These are phyloP conservation scores for Apogon hyalosoma DNA, from an alignment of 2,797 vertebrate species.

Conservation along the genomic window DNA sequence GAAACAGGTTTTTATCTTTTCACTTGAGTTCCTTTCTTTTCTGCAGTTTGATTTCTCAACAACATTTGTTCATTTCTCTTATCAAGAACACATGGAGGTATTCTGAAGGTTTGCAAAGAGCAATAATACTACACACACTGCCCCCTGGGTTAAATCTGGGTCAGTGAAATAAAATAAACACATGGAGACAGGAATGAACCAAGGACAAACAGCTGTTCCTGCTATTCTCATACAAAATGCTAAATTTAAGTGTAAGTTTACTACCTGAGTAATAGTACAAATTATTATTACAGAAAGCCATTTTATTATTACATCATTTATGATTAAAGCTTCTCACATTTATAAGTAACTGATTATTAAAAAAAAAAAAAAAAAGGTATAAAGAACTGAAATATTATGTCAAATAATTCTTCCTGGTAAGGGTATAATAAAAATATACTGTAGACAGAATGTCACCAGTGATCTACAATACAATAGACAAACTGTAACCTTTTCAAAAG, in stretches of 20 bases:
- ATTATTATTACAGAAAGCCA: no score
- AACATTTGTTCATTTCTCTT: slow-evolving; percentile 6
- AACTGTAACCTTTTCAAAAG: background rate
- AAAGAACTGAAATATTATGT: no score
- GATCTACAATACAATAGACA: background rate
- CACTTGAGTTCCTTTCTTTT: background rate
- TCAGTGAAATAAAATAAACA: slow-evolving; percentile 57
- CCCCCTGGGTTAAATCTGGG: slow-evolving; percentile 48
- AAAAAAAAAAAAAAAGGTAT: no score
- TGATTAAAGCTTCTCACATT: no score
- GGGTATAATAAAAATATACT: no score
- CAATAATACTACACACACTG: background rate
- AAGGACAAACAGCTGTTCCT: slow-evolving; percentile 24
- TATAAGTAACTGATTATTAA: no score
- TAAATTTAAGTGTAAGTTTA: no score
- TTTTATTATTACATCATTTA: no score
- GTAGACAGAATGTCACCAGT: background rate
- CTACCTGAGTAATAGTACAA: no score
- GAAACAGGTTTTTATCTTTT: background rate
- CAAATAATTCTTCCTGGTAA: no score
- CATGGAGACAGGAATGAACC: slow-evolving; percentile 13
- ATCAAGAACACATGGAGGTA: slow-evolving; percentile 48
- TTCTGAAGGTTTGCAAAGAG: slow-evolving; percentile 21
- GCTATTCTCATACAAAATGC: background rate
- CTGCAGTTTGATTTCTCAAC: slow-evolving; percentile 11